phyloP scores from a whole-genome alignment of 1,140 invertebrate genomes.

The Pseudachorutes palmiensis region DNA sequence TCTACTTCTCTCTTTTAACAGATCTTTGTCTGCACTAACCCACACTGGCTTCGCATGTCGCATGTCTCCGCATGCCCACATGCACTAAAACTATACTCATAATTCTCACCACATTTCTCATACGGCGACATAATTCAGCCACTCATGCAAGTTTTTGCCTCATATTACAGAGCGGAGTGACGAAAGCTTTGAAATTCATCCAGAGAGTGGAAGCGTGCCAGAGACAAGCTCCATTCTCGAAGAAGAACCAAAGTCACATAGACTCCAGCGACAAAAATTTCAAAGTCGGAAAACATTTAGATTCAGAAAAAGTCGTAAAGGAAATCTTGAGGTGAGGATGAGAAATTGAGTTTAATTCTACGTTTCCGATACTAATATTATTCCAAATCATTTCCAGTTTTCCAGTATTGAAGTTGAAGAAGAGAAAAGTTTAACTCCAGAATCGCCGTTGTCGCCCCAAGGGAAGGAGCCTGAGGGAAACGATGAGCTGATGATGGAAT shows the following conservation, averaged over 20 bases:
- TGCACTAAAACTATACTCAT: not conserved
- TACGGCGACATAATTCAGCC: not conserved
- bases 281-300: slow-evolving; percentile 90
- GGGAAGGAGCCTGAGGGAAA: slow-evolving; percentile 1
- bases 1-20: slow-evolving; percentile 9
- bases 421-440: slow-evolving; percentile 20
- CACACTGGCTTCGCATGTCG: slow-evolving; percentile 11
- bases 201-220: slow-evolving; percentile 10
- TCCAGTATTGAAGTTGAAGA: slow-evolving; percentile 35
- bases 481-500: not conserved
- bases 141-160: not conserved
- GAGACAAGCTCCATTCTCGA: slow-evolving; percentile 6
- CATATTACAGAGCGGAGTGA: slow-evolving; percentile 26
- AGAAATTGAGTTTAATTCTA: not conserved
- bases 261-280: slow-evolving; percentile 82
- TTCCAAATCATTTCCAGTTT: slow-evolving; percentile 22
- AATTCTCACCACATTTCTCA: not conserved
- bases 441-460: slow-evolving; percentile 23
- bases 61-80: not conserved
- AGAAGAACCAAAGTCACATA: slow-evolving; percentile 53
- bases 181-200: slow-evolving; percentile 23
- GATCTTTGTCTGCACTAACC: slow-evolving; percentile 16
- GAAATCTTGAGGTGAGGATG: slow-evolving; percentile 45
- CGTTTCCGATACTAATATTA: not conserved
- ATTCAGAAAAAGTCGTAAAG: slow-evolving; percentile 64